These are phyloP conservation scores for rabbit (Oryctolagus cuniculus) DNA, from an alignment of 2,113 vertebrate genomes.

Conservation along the genomic window DNA sequence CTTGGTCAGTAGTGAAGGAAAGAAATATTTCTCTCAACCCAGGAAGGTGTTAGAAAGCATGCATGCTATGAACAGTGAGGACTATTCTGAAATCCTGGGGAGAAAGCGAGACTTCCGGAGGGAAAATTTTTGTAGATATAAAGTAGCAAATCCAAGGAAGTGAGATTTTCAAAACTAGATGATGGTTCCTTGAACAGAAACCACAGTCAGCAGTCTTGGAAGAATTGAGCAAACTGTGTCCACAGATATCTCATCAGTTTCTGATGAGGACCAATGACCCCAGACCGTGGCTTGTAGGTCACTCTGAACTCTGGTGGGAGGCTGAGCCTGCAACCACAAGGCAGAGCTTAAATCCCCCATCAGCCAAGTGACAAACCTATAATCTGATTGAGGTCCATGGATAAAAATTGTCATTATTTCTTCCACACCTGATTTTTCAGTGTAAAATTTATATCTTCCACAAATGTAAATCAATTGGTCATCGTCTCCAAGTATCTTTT, in stretches of 20 bases:
- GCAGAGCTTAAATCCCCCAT: not conserved
- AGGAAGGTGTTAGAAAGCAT: not conserved
- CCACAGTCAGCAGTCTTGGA: not conserved
- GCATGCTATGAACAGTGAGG: not conserved
- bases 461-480: conserved; percentile 9
- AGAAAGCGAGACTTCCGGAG: not conserved
- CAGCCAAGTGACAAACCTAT: not conserved
- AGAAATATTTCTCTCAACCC: not conserved
- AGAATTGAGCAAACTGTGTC: not conserved
- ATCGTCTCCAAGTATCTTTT: not conserved
- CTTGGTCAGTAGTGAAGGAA: not conserved
- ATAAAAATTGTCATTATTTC: not conserved
- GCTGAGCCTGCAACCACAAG: rapidly evolving
- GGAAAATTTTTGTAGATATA: not conserved
- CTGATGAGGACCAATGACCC: rapidly evolving
- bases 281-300: not conserved
- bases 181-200: rapidly evolving
- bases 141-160: not conserved
- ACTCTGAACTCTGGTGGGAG: not conserved
- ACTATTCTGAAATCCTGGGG: rapidly evolving
- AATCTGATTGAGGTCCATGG: not conserved
- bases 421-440: not conserved
- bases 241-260: not conserved
- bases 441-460: not conserved
- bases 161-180: not conserved